Evolutionary conservation across 2,888 invertebrate species (phyloP).

Genomic region (Sylvicola cinctus): DNA sequence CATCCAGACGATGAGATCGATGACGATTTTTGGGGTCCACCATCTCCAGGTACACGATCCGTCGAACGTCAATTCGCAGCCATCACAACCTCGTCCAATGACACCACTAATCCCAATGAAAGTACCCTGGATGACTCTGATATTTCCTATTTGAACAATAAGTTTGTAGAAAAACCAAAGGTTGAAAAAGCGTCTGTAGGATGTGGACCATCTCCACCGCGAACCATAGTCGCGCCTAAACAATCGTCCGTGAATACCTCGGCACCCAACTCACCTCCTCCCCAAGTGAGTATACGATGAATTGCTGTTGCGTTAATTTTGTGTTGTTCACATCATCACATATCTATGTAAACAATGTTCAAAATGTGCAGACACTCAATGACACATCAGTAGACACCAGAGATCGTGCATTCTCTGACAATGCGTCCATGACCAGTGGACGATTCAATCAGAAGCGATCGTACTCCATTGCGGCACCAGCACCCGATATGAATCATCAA

Average conservation of each 20-base stretch:
- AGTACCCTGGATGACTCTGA: no score
- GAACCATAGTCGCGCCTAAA: conserved; percentile 19
- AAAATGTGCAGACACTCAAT: conserved; percentile 17
- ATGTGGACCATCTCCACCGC: conserved; percentile 41
- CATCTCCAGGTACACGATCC: no score
- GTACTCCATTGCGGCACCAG: conserved; percentile 1
- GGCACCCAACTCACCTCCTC: conserved; percentile 1
- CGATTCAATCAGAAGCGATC: conserved; percentile 3
- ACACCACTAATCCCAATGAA: no score
- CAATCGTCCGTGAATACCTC: not conserved
- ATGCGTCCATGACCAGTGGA: no score
- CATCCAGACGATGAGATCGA: no score
- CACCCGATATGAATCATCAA: conserved; percentile 17
- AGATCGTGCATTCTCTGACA: no score
- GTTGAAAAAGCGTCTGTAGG: conserved; percentile 30
- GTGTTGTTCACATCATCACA: conserved; percentile 5
- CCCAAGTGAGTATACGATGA: conserved; percentile 4
- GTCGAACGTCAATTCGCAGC: no score
- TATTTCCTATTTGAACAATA: no score
- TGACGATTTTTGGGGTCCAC: no score
- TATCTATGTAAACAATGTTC: conserved; percentile 16
- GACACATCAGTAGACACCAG: conserved; percentile 10
- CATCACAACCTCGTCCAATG: no score
- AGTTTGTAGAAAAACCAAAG: not conserved
- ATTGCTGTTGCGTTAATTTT: no score